Evolutionary conservation across 2,888 invertebrate genomes (phyloP).

Genomic region (Nomada fucata): DNA sequence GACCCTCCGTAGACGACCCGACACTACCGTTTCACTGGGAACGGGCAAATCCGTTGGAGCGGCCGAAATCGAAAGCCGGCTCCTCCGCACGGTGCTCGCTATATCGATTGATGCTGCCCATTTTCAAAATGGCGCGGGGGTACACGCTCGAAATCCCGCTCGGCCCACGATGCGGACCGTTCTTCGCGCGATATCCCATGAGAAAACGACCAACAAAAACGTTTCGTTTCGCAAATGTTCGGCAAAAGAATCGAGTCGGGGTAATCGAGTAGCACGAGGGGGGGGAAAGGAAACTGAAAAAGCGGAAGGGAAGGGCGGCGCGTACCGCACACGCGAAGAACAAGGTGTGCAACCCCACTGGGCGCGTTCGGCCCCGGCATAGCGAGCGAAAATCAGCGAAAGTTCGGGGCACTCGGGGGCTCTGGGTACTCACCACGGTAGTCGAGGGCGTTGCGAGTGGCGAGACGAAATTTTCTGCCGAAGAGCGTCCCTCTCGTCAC

Average conservation of each 20-base stretch:
- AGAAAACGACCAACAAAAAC: not conserved
- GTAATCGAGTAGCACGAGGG: not conserved
- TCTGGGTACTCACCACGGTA: conserved; percentile 57
- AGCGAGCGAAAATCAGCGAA: conserved; percentile 15
- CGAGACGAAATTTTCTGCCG: conserved; percentile 40
- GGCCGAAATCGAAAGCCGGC: conserved; percentile 50
- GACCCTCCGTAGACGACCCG: not conserved
- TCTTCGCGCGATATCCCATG: not conserved
- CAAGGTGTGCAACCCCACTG: not conserved
- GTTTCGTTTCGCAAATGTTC: not conserved
- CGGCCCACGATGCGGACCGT: conserved; percentile 12
- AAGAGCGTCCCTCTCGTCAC: conserved; percentile 42
- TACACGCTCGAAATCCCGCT: conserved; percentile 66
- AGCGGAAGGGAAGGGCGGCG: not conserved
- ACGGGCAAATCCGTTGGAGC: conserved; percentile 10
- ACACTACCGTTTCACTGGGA: not conserved
- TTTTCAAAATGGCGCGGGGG: conserved; percentile 82
- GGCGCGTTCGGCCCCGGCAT: conserved; percentile 20
- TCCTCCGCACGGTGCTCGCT: conserved; percentile 73
- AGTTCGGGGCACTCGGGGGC: conserved; percentile 26
- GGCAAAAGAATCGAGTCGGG: not conserved
- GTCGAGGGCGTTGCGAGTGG: conserved; percentile 60
- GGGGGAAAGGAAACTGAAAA: not conserved
- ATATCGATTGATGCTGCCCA: conserved; percentile 80
- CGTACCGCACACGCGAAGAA: conserved; percentile 9